Evolutionary conservation across 2,888 invertebrate species (phyloP), one percentile per base, ranked within the genome.

Genomic region (Aphodius sticticus): DNA sequence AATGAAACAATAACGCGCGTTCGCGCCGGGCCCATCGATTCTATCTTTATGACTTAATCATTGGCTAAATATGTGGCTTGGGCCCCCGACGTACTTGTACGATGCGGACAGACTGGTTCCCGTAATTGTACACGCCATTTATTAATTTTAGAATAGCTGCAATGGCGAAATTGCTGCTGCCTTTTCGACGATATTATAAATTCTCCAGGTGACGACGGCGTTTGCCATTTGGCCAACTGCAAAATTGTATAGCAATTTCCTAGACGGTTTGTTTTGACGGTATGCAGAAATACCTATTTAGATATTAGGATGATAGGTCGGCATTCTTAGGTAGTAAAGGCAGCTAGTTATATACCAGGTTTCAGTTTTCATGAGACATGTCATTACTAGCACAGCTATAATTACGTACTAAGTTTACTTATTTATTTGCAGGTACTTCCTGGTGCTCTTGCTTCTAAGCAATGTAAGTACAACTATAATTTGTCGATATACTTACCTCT

Each of bases 41-140:
- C 53, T 53, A 53, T 53, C 53, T 53, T 53, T 53, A 53, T 53
- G 53, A 53, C 53, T 53, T 53, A 53, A 53, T 53, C 53, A 53
- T 53, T 53, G 12, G 53, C 53, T 53, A 53, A 53, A 53, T 53
- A 53, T 12, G 53, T 5, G 53, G 53, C 12, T 12, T 7, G 53
- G 12, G 53, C 53, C 53, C 53, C 53, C 53, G 53, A 12, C 12
- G 53, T 12, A 53, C 7, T 53, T 53, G 12, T 9, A 53, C 53
- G 9, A 53, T 53, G 53, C 12, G 53, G 53, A 53, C 12, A 53
- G 53, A 53, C 53, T 53, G 53, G 53, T 53, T 53, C 53, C 53
- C 53, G 53, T 53, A 53, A 53, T 53, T 53, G 53, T 53, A 53
- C 53, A 53, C 53, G 53, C 53, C 53, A 53, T 53, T 53, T 53